phyloP scores from a whole-genome alignment of 2,797 vertebrate species.

The Chloroceryle inda region DNA sequence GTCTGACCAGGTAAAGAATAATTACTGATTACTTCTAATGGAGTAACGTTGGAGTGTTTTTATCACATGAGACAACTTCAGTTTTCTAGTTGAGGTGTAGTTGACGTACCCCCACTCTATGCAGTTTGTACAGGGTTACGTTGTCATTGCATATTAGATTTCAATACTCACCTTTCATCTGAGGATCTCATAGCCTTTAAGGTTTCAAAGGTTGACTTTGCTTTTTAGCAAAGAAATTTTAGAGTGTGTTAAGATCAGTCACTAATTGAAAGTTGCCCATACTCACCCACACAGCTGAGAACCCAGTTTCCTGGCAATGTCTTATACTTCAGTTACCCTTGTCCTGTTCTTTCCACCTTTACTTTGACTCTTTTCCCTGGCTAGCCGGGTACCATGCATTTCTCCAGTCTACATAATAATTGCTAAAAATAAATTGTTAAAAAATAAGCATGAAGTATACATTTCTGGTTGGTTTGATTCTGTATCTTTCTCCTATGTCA shows the following conservation, averaged over 20 bases:
- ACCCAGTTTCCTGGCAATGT: background rate
- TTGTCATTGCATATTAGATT: background rate
- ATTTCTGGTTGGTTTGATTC: background rate
- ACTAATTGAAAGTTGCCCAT: background rate
- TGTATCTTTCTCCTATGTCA: background rate
- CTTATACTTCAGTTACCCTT: background rate
- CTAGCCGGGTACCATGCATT: background rate
- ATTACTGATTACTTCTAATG: background rate
- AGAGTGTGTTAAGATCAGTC: background rate
- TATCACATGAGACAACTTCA: background rate
- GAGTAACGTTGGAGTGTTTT: background rate
- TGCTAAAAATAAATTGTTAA: background rate
- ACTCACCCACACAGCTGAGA: background rate
- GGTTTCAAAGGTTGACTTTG: background rate
- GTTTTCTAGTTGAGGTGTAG: background rate
- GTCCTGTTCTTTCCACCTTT: background rate
- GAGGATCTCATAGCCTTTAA: background rate
- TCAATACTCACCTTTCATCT: background rate
- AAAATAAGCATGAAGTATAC: background rate
- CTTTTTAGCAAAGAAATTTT: background rate
- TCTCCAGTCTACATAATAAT: background rate
- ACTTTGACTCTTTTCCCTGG: background rate
- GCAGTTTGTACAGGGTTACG: background rate
- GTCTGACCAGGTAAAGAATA: constrained; percentile 91
- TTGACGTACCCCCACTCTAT: background rate